These are phyloP conservation scores for Alloplasta piceator DNA, from an alignment of 2,888 invertebrate genomes.

Conservation along the genomic window DNA sequence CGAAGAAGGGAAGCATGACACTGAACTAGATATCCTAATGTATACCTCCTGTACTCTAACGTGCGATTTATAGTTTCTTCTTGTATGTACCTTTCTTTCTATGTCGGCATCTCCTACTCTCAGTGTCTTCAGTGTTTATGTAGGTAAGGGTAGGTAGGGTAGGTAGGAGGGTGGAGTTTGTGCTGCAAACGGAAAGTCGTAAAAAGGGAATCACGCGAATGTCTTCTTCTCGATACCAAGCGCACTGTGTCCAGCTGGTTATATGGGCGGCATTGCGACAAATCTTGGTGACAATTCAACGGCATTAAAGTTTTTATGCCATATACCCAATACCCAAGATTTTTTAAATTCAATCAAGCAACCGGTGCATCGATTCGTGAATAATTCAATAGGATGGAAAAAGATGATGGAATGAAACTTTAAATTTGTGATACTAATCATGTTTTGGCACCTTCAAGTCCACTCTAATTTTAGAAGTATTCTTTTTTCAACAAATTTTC, in stretches of 20 bases:
- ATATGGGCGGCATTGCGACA: constrained; percentile 13
- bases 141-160: no score
- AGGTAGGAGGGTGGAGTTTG: constrained; percentile 15
- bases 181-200: constrained; percentile 50
- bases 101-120: constrained; percentile 3
- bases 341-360: constrained; percentile 13
- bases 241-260: constrained; percentile 16
- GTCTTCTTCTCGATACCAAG: constrained; percentile 24
- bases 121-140: background rate
- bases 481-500: no score
- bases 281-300: constrained; percentile 15
- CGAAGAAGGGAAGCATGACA: constrained; percentile 50
- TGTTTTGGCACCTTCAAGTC: no score
- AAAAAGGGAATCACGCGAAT: constrained; percentile 49
- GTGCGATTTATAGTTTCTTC: constrained; percentile 59
- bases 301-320: constrained; percentile 24
- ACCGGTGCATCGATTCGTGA: constrained; percentile 3
- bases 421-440: background rate
- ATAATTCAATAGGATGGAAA: background rate
- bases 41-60: constrained; percentile 52
- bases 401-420: background rate
- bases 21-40: constrained; percentile 58
- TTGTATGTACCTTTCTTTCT: constrained; percentile 28
- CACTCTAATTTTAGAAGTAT: no score
- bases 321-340: background rate